phyloP scores from a whole-genome alignment of 1,140 invertebrate genomes.

The Lasioglossum albipes region DNA sequence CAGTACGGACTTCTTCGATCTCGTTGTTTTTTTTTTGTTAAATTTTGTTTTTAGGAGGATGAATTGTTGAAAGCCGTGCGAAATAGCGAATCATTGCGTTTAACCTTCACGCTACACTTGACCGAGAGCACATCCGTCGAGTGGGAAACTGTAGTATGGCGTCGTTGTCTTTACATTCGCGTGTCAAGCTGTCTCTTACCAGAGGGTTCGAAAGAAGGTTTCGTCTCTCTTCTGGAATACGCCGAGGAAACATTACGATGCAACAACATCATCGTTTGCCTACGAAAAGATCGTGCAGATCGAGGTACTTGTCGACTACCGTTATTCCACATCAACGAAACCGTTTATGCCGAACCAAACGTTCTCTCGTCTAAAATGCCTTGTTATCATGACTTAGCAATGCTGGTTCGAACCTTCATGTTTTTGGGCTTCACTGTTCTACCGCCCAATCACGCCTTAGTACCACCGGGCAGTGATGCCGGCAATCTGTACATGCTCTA shows the following conservation, averaged over 20 bases:
- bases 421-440: slow-evolving; percentile 95
- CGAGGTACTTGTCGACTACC: slow-evolving; percentile 81
- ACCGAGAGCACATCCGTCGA: slow-evolving; percentile 87
- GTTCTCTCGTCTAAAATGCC: slow-evolving; percentile 57
- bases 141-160: slow-evolving; percentile 92
- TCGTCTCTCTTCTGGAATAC: slow-evolving; percentile 95
- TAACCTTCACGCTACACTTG: slow-evolving; percentile 89
- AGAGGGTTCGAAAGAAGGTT: slow-evolving; percentile 95
- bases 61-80: slow-evolving; percentile 83
- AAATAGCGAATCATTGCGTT: slow-evolving; percentile 83
- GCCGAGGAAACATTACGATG: slow-evolving; percentile 95
- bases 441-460: slow-evolving; percentile 89
- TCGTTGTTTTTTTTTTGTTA: not conserved
- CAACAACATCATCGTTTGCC: slow-evolving; percentile 89
- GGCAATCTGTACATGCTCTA: slow-evolving; percentile 90
- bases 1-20: too few species aligned
- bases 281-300: slow-evolving; percentile 91
- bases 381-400: slow-evolving; percentile 82
- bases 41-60: slow-evolving; percentile 76
- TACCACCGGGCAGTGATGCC: slow-evolving; percentile 83
- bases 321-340: slow-evolving; percentile 53
- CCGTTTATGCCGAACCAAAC: slow-evolving; percentile 30
- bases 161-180: slow-evolving; percentile 91
- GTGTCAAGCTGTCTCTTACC: slow-evolving; percentile 91
- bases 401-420: slow-evolving; percentile 96